Base-by-base conservation (phyloP, 2,888 invertebrate species). In the Spilarctia lutea region DNA sequence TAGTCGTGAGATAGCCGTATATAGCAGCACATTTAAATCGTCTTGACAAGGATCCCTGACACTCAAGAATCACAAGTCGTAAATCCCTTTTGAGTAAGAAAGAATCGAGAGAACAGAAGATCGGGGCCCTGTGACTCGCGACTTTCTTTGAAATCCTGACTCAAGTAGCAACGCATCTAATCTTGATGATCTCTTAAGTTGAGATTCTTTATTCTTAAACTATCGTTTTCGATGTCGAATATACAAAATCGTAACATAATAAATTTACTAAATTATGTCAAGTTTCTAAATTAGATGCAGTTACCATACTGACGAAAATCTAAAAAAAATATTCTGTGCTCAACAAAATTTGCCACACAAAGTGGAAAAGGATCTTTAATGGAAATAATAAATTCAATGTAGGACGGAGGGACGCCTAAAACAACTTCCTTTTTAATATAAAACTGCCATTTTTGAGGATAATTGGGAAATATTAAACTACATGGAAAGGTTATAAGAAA, bases 391-490 rank as follows among this genome's bases (percentile, higher is more conserved):
- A 63, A 42, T 70, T 60, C 35, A 27, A n/a, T 42, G 42, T 70
- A 63, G 42, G 70, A 63, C 18, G 70, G 60, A 60, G n/a, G 70
- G 70, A 20, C 39, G 68, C 33, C 69, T 56, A 56, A 69, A 69
- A 69, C 52, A 69, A 69, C 69, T 42, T 70, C 30, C 42, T 63
- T 63, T 60, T 60, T 39, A 63, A 70, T 39, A 70, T 70, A 56
- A 69, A 68, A 69, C 69, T 30, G n/a, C n/a, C 56, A n/a, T 10
- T 70, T 70, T 30, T 60, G 20, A 27, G 13, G 18, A 42, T 70
- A 60, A 70, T 70, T 70, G 42, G 18, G 30, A 63, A 30, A 63
- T 70, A 63, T 35, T 42, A 63, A 42, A 70, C 60, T 42, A 42
- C 20, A 27, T 39, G 35, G 4, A 70, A 39, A 39, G 70, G 42